These are phyloP conservation scores for Chaitophorus viminalis DNA, from an alignment of 2,888 invertebrate species.

Conservation along the genomic window DNA sequence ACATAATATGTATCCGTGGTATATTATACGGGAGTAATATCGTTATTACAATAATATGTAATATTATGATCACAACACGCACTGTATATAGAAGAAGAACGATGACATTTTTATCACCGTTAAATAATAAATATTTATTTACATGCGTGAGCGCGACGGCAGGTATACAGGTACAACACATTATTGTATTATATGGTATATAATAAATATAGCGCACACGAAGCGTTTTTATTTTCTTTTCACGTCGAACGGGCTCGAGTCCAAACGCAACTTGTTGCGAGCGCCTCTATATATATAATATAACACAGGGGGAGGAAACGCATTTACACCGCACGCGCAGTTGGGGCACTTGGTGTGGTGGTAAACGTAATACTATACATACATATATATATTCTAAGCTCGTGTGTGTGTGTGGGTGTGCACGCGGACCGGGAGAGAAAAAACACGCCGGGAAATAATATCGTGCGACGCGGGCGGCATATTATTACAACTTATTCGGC, in stretches of 20 bases:
- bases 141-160: neutral
- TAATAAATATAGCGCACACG: neutral
- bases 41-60: no score
- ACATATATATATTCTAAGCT: neutral
- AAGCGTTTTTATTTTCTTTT: constrained; percentile 1
- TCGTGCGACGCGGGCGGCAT: neutral
- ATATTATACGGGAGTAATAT: neutral
- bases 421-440: neutral
- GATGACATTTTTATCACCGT: neutral
- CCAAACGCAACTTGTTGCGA: constrained; percentile 52
- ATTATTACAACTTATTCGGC: neutral
- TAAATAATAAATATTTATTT: neutral
- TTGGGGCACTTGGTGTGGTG: neutral
- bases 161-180: no score
- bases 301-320: neutral
- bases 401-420: neutral
- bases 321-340: neutral
- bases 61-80: neutral
- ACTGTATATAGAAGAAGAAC: no score
- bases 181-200: no score
- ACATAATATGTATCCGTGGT: no score
- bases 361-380: neutral
- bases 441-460: neutral
- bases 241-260: constrained; percentile 34
- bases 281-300: no score